Conservation (phyloP, 1,140 invertebrate species). For the Sesamia nonagrioides region DNA sequence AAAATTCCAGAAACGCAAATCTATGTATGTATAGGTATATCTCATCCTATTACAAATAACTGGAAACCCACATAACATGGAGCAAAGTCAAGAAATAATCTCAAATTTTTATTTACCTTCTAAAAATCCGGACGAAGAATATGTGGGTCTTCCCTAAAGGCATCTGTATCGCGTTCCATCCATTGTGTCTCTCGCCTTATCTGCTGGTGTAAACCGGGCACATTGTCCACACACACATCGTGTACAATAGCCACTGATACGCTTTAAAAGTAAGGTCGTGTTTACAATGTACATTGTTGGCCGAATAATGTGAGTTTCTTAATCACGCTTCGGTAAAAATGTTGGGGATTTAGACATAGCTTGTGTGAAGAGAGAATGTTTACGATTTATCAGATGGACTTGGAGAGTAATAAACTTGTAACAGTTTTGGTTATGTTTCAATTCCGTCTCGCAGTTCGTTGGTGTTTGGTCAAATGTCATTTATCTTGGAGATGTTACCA, state of each 20-base stretch:
- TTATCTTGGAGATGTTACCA: no score
- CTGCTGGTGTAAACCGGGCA: constrained; percentile 40
- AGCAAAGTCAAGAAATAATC: neutral
- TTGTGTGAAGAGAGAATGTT: neutral
- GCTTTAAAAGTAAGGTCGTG: constrained; percentile 35
- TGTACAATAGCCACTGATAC: constrained; percentile 25
- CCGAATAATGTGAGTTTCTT: neutral
- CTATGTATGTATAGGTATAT: neutral
- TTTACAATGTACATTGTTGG: constrained; percentile 9
- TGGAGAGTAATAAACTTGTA: neutral
- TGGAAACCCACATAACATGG: neutral
- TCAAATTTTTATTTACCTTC: neutral
- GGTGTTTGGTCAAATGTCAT: no score
- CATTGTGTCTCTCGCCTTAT: constrained; percentile 42
- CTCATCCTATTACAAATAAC: neutral
- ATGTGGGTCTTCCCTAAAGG: constrained; percentile 11
- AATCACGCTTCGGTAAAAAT: constrained; percentile 36
- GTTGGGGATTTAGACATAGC: neutral
- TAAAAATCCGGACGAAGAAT: neutral
- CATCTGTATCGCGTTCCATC: constrained; percentile 8
- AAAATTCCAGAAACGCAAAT: no score
- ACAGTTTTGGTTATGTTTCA: no score
- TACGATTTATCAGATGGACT: neutral
- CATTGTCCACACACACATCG: constrained; percentile 39
- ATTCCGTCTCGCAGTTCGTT: no score